Evolutionary conservation across 2,113 vertebrate species (phyloP).

Genomic region (Oxyruncus cristatus): DNA sequence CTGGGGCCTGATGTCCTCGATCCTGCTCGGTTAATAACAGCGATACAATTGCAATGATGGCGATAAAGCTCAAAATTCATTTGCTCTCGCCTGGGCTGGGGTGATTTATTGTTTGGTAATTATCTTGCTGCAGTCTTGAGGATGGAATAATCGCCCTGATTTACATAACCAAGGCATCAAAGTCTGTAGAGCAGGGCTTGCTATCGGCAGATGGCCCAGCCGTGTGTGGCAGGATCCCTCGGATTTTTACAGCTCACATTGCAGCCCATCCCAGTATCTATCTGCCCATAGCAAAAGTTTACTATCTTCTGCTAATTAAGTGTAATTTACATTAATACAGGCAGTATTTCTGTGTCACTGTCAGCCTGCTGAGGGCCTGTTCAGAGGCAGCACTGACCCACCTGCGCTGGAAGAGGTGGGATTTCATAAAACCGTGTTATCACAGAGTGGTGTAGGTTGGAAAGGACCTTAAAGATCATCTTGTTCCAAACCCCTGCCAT

Average conservation of each 20-base stretch:
- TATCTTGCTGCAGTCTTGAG: slow-evolving; percentile 37
- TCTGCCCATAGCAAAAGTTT: neutral
- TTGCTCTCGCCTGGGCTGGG: slow-evolving; percentile 22
- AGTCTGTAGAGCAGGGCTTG: neutral
- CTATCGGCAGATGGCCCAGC: slow-evolving; percentile 8
- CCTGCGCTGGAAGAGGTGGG: neutral
- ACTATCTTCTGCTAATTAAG: neutral
- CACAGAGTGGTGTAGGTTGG: rapidly evolving
- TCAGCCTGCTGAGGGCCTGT: neutral
- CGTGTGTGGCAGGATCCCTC: neutral
- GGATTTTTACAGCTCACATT: neutral
- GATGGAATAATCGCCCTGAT: slow-evolving; percentile 38
- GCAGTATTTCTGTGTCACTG: neutral
- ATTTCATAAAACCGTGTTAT: rapidly evolving
- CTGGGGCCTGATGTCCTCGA: neutral
- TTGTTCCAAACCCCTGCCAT: rapidly evolving
- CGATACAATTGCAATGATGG: neutral
- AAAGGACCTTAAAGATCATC: neutral
- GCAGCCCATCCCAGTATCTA: neutral
- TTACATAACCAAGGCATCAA: slow-evolving; percentile 65
- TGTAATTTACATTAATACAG: neutral
- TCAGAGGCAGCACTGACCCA: neutral
- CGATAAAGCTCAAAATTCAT: slow-evolving; percentile 21
- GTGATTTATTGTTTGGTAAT: slow-evolving; percentile 66
- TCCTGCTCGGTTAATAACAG: neutral